Conservation (phyloP, 23 tunicate genomes). For the Clavelina lepadiformis region DNA sequence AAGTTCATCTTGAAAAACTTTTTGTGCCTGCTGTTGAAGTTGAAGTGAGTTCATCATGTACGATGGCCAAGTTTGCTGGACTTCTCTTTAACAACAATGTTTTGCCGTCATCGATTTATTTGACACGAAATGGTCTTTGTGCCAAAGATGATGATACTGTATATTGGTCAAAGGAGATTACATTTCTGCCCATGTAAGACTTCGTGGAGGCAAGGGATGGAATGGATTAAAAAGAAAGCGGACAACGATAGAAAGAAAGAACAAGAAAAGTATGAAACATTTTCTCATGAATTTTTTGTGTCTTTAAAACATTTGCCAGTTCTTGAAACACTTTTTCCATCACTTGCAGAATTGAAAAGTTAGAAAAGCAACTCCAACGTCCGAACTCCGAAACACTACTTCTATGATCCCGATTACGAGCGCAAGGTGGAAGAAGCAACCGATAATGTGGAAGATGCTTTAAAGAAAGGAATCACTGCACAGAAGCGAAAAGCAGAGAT, state of each 20-base stretch:
- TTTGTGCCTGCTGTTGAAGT: too few relatives aligned
- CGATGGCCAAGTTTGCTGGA: conserved; percentile 1
- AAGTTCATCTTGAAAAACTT: too few relatives aligned
- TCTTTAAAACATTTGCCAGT: not conserved
- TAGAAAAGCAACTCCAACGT: conserved; percentile 49
- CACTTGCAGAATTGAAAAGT: conserved; percentile 47
- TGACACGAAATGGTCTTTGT: conserved; percentile 6
- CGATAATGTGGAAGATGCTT: conserved; percentile 75
- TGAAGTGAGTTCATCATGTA: not conserved
- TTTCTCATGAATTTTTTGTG: not conserved
- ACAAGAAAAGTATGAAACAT: conserved; percentile 34
- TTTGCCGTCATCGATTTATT: not conserved
- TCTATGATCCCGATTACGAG: conserved; percentile 89
- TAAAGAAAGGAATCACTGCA: conserved; percentile 61
- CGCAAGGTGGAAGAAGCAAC: conserved; percentile 39
- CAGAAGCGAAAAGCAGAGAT: conserved; percentile 15
- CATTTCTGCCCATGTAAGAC: conserved; percentile 8
- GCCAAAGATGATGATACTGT: conserved; percentile 8
- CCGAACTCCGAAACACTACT: conserved; percentile 96
- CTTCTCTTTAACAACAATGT: not conserved
- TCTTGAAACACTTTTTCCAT: not conserved
- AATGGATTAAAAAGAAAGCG: conserved; percentile 67
- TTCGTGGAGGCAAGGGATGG: conserved; percentile 96
- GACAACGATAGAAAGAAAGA: conserved; percentile 70
- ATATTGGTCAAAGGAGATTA: conserved; percentile 1